Base-by-base conservation (phyloP, 2,113 vertebrate species). In the Psittacara wagleri region DNA sequence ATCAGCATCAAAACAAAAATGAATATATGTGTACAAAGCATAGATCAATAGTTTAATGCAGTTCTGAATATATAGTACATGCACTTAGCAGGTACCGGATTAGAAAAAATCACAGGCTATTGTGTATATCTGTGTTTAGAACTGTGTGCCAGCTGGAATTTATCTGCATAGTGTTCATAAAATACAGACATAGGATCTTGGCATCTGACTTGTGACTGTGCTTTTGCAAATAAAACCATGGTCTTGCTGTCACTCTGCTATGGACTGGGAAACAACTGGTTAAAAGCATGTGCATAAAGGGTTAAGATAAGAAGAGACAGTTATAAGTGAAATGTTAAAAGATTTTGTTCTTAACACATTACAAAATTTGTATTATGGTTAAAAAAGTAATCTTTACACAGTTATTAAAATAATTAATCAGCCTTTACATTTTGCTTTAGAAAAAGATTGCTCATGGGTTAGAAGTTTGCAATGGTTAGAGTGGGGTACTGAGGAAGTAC, bases 1-100 rank as follows among this genome's bases (percentile, higher is more conserved):
- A 92, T 92, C 95, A 96, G 75, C 89, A 97, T 90, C 85, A 92
- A 97, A 96, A 97, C 69, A 97, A 97, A 97, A 93, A 80, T 48
- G 83, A 95, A 86, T 94, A 95, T 92, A 95, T 68, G 86, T 64
- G 66, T 81, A 85, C 92, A 83, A 96, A 97, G 83, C 72, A 94
- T 77, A 97, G 92, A 97, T 95, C 95, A 95, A 57, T 95, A 89
- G 63, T 95, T 94, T 94, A 96, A 91, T 94, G 76, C 79, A 63
- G 51, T 75, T 92, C 61, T 86, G 70, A 96, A 88, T 62, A 57
- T 20, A 48, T 75, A 68, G 83, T 75, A 69, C n/a, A 66, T 77
- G 64, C 68, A 83, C 78, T 91, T 92, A 92, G 64, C 61, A 91
- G 62, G 80, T 83, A 81, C 24, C 6, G 11, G 35, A n/a, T 86